phyloP scores from a whole-genome alignment of 2,113 vertebrate genomes.

The Oncorhynchus clarkii region DNA sequence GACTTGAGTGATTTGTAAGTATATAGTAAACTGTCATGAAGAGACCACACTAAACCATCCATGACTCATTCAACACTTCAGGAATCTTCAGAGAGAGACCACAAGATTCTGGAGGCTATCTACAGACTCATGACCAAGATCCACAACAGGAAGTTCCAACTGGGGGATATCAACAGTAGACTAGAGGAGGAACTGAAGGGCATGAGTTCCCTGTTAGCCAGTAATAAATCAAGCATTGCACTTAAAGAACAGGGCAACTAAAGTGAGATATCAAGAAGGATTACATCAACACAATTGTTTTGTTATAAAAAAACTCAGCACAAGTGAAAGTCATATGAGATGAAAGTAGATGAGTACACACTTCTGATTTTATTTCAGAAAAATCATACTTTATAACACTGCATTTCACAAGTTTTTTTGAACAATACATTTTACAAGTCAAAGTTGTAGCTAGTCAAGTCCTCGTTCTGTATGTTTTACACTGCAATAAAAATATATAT shows the following conservation, averaged over 20 bases:
- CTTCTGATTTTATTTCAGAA: background rate
- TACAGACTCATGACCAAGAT: slow-evolving; percentile 43
- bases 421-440: background rate
- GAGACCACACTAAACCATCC: background rate
- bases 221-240: background rate
- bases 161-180: slow-evolving; percentile 43
- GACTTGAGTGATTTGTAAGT: no score
- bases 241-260: background rate
- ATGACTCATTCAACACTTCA: slow-evolving; percentile 12
- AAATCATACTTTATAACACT: background rate
- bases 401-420: background rate
- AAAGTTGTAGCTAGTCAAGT: no score
- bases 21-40: no score
- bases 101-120: slow-evolving; percentile 46
- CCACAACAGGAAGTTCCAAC: slow-evolving; percentile 40
- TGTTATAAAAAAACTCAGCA: no score
- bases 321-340: no score
- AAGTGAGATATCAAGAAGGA: background rate
- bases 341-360: no score
- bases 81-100: slow-evolving; percentile 46
- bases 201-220: slow-evolving; percentile 40
- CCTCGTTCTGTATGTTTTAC: no score
- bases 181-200: slow-evolving; percentile 46
- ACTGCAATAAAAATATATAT: no score
- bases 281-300: background rate